Evolutionary conservation across 2,888 invertebrate genomes (phyloP).

Genomic region (Dione vanillae): DNA sequence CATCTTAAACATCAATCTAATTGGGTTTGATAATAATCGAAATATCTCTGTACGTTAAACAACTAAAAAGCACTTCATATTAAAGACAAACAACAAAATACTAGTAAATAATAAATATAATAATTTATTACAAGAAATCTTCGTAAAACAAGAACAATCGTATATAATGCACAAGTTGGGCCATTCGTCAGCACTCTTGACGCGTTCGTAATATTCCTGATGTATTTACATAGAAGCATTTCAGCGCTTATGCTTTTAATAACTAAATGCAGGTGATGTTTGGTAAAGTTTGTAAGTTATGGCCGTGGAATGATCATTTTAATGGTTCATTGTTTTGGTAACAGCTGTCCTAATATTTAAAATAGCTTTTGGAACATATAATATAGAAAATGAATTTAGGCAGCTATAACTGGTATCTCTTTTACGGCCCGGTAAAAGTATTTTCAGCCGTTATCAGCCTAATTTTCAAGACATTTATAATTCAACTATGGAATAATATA

Average conservation of each 20-base stretch:
- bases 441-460: too few species aligned
- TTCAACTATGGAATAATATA: too few species aligned
- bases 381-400: neutral
- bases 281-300: conserved; percentile 37
- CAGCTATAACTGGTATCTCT: too few species aligned
- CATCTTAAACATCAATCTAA: too few species aligned
- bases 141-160: conserved; percentile 45
- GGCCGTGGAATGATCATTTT: conserved; percentile 23
- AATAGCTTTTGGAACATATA: neutral
- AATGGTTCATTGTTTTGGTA: conserved; percentile 34
- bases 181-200: conserved; percentile 58
- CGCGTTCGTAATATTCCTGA: conserved; percentile 55
- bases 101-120: conserved; percentile 22
- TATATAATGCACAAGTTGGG: conserved; percentile 51
- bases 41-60: neutral
- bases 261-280: conserved; percentile 42
- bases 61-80: neutral
- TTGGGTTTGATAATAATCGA: neutral
- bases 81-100: neutral
- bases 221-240: conserved; percentile 61
- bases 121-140: conserved; percentile 35
- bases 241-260: conserved; percentile 43
- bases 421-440: too few species aligned
- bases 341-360: conserved; percentile 24
- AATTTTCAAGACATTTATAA: too few species aligned